A percentile compares a stretch with the other conserved stretches of the same genome.
phyloP scores from a whole-genome alignment of 2,797 vertebrate species.

The Darevskia nairensis region DNA sequence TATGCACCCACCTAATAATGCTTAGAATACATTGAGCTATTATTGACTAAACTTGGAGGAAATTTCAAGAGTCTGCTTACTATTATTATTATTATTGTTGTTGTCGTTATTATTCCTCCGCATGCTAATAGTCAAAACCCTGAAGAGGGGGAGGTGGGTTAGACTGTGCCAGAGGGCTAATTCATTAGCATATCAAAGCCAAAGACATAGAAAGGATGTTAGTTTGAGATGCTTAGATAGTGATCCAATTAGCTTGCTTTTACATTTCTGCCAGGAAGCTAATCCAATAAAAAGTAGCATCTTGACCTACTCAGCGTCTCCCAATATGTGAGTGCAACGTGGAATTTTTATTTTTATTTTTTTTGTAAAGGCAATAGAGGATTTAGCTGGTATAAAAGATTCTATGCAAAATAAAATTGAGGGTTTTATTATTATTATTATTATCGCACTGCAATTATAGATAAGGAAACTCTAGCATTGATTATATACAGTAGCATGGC shows the following conservation, averaged over 20 bases:
- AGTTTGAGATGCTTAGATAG: constrained; percentile 36
- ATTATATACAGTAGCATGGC: background rate
- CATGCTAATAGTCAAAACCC: constrained; percentile 1
- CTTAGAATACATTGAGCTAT: background rate
- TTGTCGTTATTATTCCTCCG: background rate
- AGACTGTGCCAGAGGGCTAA: constrained; percentile 6
- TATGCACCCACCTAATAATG: background rate
- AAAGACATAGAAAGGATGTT: constrained; percentile 24
- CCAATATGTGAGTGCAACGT: background rate
- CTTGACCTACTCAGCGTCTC: constrained; percentile 31
- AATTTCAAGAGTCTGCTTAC: background rate
- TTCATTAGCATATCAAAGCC: constrained; percentile 41
- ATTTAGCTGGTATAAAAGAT: background rate
- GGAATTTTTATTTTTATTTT: constrained; percentile 6
- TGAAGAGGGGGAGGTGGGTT: background rate
- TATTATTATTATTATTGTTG: background rate
- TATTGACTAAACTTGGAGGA: background rate
- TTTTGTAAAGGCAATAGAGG: constrained; percentile 15
- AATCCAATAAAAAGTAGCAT: constrained; percentile 33
- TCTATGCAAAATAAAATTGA: constrained; percentile 12
- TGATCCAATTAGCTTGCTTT: constrained; percentile 45
- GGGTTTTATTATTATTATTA: background rate
- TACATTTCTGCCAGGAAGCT: constrained; percentile 25
- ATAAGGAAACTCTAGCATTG: constrained; percentile 23
- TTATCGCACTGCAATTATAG: background rate